Percentiles rank a stretch among this genome's conserved stretches.
phyloP scores from a whole-genome alignment of 2,113 vertebrate species.

The Vireo altiloquus region DNA sequence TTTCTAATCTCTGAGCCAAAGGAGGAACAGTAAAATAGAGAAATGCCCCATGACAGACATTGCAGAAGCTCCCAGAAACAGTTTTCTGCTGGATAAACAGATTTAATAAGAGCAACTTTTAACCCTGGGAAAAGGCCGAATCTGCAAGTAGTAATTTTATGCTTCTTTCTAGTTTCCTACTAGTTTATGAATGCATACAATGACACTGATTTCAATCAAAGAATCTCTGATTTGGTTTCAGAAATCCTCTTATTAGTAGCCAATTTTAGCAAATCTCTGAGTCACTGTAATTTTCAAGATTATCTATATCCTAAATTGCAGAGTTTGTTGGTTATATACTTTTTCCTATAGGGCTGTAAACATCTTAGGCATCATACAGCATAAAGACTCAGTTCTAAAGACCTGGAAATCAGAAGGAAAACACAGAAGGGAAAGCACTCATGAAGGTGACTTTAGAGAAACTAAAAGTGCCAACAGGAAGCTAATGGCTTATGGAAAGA shows the following conservation, averaged over 20 bases:
- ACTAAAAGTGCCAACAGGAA: background rate
- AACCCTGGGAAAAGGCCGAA: background rate
- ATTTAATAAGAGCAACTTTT: background rate
- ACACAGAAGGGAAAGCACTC: background rate
- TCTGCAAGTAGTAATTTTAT: background rate
- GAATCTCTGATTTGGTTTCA: background rate
- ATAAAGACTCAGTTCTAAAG: background rate
- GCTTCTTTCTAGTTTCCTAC: background rate
- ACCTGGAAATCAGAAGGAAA: background rate
- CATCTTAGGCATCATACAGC: background rate
- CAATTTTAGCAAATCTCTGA: background rate
- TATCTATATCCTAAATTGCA: background rate
- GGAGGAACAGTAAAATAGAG: background rate
- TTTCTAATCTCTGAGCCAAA: background rate
- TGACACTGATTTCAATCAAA: background rate
- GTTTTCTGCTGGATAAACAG: constrained; percentile 17
- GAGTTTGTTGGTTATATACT: too few relatives aligned
- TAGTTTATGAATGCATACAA: background rate
- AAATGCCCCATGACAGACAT: background rate
- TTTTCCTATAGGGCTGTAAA: background rate
- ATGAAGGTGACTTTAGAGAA: constrained; percentile 4
- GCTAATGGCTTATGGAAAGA: background rate
- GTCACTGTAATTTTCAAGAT: background rate
- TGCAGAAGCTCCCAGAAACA: background rate
- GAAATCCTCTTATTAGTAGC: background rate